Percentiles rank a stretch among this genome's conserved stretches.
phyloP scores from a whole-genome alignment of 2,888 invertebrate species.

The Tipula confusa region DNA sequence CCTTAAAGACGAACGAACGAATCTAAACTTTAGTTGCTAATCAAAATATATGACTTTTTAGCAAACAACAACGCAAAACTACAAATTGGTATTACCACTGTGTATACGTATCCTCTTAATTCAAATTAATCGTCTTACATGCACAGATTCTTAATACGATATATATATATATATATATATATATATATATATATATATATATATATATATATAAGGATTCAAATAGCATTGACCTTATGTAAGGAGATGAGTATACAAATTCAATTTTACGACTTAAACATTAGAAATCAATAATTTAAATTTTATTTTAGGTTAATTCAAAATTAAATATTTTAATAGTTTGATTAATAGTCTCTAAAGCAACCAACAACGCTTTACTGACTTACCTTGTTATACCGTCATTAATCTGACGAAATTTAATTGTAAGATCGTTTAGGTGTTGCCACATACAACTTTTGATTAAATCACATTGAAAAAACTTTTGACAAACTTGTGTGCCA shows the following conservation, averaged over 20 bases:
- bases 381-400: background rate
- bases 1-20: background rate
- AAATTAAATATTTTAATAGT: background rate
- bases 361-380: background rate
- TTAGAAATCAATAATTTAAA: background rate
- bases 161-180: too few species aligned
- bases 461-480: background rate
- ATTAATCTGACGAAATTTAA: background rate
- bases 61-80: background rate
- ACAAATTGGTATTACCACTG: background rate
- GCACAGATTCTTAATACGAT: background rate
- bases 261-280: background rate
- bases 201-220: conserved; percentile 13
- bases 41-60: background rate
- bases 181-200: too few species aligned
- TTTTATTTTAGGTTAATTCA: background rate
- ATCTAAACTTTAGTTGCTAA: background rate
- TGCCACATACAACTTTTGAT: background rate
- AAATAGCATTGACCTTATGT: background rate
- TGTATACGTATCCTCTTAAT: background rate
- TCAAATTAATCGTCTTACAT: background rate
- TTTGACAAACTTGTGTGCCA: background rate
- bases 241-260: background rate
- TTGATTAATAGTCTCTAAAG: background rate
- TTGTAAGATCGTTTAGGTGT: background rate